These are phyloP conservation scores for Rhagium mordax DNA, from an alignment of 2,888 invertebrate genomes.

Conservation along the genomic window DNA sequence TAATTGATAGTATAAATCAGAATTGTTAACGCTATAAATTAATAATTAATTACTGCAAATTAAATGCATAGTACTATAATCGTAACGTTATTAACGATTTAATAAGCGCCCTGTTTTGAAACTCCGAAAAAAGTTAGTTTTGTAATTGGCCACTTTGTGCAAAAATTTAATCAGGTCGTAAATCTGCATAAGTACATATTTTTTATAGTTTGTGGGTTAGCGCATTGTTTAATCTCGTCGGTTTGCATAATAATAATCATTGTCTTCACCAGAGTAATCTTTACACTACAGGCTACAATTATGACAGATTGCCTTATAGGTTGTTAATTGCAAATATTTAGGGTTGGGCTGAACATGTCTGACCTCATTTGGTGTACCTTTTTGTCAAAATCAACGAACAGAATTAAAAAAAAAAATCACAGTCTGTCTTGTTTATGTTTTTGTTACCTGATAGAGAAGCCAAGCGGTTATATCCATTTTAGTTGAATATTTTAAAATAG, in stretches of 20 bases:
- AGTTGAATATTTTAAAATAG: no score
- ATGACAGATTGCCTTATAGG: neutral
- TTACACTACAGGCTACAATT: neutral
- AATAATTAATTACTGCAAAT: neutral
- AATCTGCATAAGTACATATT: neutral
- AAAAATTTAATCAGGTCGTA: neutral
- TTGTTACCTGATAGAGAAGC: no score
- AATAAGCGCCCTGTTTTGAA: neutral
- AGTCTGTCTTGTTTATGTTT: no score
- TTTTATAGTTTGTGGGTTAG: neutral
- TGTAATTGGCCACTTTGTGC: neutral
- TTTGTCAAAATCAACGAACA: neutral
- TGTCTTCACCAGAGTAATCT: neutral
- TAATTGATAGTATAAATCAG: neutral
- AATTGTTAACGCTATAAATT: neutral
- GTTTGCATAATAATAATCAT: neutral
- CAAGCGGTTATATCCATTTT: no score
- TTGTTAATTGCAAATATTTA: neutral
- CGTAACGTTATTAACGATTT: neutral
- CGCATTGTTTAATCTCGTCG: neutral
- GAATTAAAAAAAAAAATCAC: no score
- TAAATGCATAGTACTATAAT: neutral
- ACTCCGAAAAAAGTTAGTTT: neutral
- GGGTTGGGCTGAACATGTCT: neutral
- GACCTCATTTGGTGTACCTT: neutral